phyloP scores from a whole-genome alignment of 2,797 vertebrate species.

The Urocyon cinereoargenteus region DNA sequence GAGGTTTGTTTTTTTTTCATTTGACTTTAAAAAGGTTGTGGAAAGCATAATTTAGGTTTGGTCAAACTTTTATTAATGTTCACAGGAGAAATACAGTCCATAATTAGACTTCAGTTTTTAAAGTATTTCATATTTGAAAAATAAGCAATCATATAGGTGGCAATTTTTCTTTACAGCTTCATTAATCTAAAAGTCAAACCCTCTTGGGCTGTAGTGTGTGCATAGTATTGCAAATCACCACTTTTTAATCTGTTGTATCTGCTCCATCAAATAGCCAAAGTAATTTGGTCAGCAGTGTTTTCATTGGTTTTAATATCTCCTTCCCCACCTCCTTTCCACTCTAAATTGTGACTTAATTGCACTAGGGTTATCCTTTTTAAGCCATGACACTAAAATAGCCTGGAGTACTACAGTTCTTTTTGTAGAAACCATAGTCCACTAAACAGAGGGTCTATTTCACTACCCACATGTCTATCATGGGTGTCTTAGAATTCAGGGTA shows the following conservation, averaged over 20 bases:
- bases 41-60: slow-evolving; percentile 90
- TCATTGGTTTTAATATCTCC: slow-evolving; percentile 68
- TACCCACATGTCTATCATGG: neutral
- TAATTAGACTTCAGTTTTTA: slow-evolving; percentile 83
- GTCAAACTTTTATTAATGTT: slow-evolving; percentile 85
- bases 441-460: slow-evolving; percentile 12
- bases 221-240: slow-evolving; percentile 14
- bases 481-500: neutral
- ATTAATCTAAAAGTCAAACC: slow-evolving; percentile 74
- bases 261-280: slow-evolving; percentile 43
- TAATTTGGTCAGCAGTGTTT: slow-evolving; percentile 60
- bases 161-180: slow-evolving; percentile 81
- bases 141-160: slow-evolving; percentile 72
- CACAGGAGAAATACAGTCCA: slow-evolving; percentile 57
- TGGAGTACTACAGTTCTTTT: neutral
- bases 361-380: slow-evolving; percentile 60
- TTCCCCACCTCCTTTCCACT: slow-evolving; percentile 52
- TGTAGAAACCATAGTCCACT: slow-evolving; percentile 23
- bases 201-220: slow-evolving; percentile 23
- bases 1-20: slow-evolving; percentile 83
- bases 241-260: slow-evolving; percentile 64
- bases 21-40: slow-evolving; percentile 90
- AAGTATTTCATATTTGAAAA: slow-evolving; percentile 78
- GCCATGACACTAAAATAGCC: slow-evolving; percentile 41
- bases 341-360: slow-evolving; percentile 67